A percentile compares a stretch with the other conserved stretches of the same genome.
phyloP scores from a whole-genome alignment of 2,797 vertebrate species.

The Phalloptychus januarius region DNA sequence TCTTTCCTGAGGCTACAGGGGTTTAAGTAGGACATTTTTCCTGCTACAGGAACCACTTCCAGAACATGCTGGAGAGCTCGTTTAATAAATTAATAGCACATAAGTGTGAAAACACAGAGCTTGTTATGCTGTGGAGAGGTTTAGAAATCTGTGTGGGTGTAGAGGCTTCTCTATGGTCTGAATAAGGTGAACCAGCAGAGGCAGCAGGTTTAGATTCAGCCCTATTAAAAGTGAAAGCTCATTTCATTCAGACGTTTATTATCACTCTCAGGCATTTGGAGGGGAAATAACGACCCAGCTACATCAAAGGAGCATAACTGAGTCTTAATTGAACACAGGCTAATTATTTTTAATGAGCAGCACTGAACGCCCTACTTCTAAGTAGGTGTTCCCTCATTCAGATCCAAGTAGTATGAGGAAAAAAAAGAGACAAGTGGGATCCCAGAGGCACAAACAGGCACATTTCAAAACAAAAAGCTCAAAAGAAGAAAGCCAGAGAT shows the following conservation, averaged over 20 bases:
- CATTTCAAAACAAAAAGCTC: slow-evolving; percentile 50
- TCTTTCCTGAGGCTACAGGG: slow-evolving; percentile 58
- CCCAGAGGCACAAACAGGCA: slow-evolving; percentile 42
- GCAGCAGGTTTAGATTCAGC: slow-evolving; percentile 20
- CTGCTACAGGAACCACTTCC: slow-evolving; percentile 58
- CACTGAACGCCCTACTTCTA: slow-evolving; percentile 60
- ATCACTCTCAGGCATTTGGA: slow-evolving; percentile 35
- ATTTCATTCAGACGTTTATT: slow-evolving; percentile 35
- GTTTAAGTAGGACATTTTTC: slow-evolving; percentile 53
- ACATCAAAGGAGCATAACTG: slow-evolving; percentile 70
- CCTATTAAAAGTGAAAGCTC: slow-evolving; percentile 19
- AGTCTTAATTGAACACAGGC: slow-evolving; percentile 74
- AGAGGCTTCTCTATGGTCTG: not conserved
- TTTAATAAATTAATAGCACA: slow-evolving; percentile 49
- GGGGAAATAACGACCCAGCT: slow-evolving; percentile 32
- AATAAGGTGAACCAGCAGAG: slow-evolving; percentile 2
- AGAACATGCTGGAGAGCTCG: slow-evolving; percentile 61
- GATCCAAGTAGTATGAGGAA: slow-evolving; percentile 25
- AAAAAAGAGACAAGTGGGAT: slow-evolving; percentile 47
- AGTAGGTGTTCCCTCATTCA: slow-evolving; percentile 57
- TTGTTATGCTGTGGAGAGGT: slow-evolving; percentile 47
- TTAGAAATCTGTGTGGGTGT: slow-evolving; percentile 18
- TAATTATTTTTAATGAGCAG: slow-evolving; percentile 83
- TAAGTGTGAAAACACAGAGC: slow-evolving; percentile 35
- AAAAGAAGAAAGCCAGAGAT: slow-evolving; percentile 29